Conservation (phyloP, 2,888 invertebrate species). For the Sesamia inferens region DNA sequence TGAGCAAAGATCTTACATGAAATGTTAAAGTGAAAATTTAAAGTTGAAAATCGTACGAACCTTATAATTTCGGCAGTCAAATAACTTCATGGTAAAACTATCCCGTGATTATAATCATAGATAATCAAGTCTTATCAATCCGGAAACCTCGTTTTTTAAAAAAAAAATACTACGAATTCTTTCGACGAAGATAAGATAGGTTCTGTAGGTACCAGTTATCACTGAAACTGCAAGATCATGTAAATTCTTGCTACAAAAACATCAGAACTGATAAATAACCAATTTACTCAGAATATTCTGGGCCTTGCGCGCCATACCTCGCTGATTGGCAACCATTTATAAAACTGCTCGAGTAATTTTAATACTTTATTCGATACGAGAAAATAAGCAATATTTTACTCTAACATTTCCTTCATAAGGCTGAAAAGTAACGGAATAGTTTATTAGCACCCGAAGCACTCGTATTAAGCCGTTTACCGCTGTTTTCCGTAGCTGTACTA, state of each 20-base stretch:
- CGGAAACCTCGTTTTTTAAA: conserved; percentile 23
- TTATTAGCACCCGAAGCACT: conserved; percentile 29
- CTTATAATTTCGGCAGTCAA: neutral
- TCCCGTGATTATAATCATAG: neutral
- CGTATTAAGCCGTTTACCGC: conserved; percentile 20
- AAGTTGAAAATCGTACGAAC: neutral
- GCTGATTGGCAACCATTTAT: neutral
- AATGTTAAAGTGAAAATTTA: neutral
- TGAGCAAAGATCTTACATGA: too few relatives aligned
- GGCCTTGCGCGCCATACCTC: neutral
- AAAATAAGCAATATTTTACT: conserved; percentile 2
- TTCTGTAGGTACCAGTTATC: neutral
- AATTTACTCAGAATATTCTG: neutral
- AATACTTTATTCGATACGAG: neutral
- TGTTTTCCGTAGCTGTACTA: conserved; percentile 16
- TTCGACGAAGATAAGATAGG: conserved; percentile 33
- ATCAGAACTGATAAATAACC: neutral
- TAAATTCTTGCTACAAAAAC: neutral
- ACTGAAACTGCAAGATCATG: conserved; percentile 7
- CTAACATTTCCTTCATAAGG: neutral
- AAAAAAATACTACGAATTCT: conserved; percentile 20
- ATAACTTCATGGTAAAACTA: neutral
- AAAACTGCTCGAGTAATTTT: neutral
- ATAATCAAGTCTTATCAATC: conserved; percentile 24
- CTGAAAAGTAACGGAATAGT: conserved; percentile 17